Base-by-base conservation (phyloP, 2,888 invertebrate genomes). In the Oxytorus armatus region DNA sequence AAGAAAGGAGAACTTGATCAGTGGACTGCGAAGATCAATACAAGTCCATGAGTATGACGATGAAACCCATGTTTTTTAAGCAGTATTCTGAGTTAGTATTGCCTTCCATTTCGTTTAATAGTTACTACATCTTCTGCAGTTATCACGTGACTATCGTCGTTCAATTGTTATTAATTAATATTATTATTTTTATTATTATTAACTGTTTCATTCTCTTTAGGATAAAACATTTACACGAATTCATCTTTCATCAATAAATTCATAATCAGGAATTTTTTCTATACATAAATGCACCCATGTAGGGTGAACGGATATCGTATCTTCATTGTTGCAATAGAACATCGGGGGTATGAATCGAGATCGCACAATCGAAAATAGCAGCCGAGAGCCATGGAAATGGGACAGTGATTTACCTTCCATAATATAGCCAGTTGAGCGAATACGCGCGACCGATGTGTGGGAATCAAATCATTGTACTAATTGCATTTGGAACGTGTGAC, bases 401-500 rank as follows among this genome's bases (percentile, higher is more conserved):
- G 25, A 21, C 65, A 47, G 66, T 66, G n/a, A 76, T 80, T 80
- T 73, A 49, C 73, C 59, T 47, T 61, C 23, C 39, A 29, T 63
- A 55, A 73, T 68, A 21, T 36, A 55, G n/a, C 5, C 36, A 63
- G 33, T 59, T 36, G 55, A 39, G 39, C 61, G 25, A 18, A 65
- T 53, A 63, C 80, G 33, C 21, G 53, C 51, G 0, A 25, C 16
- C 51, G 49, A 59, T 53, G 73, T 77, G 79, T 77, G 81, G 77
- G 69, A 79, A 81, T 79, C 61, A 61, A 81, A 83, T 79, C 72
- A 78, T 79, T 81, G 49, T 70, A 77, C 69, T 79, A 83, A 81
- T 79, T 75, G 77, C 66, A 81, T 83, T 74, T 78, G 74, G 81
- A 83, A 81, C 81, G 83, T 81, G 83, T 61, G 79, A 83, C 74